phyloP scores from a whole-genome alignment of 2,113 vertebrate genomes.

The Setophaga petechia region DNA sequence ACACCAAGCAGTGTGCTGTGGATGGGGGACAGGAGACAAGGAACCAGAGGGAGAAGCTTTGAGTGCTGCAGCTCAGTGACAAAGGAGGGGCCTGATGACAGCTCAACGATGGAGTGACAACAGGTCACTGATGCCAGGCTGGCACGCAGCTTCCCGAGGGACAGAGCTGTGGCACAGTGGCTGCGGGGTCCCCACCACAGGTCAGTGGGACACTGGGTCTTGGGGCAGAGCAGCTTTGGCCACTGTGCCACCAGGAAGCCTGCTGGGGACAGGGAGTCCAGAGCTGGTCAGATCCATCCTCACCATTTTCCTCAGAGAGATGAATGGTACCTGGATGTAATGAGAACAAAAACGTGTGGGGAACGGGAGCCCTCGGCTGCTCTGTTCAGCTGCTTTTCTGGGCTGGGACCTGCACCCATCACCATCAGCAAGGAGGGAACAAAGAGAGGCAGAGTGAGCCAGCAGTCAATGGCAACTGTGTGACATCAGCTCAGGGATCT shows the following conservation, averaged over 20 bases:
- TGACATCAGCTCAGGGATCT: neutral
- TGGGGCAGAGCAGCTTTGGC: constrained; percentile 19
- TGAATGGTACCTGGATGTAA: neutral
- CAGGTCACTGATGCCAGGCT: neutral
- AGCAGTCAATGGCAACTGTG: neutral
- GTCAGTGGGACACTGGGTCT: neutral
- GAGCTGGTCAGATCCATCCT: neutral
- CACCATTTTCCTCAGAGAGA: neutral
- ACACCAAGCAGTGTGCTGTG: neutral
- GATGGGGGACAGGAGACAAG: constrained; percentile 32
- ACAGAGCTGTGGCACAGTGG: neutral
- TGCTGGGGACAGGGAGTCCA: neutral
- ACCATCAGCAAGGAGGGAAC: neutral
- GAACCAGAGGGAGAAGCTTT: neutral
- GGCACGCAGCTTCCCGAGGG: fast-evolving
- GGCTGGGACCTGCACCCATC: neutral
- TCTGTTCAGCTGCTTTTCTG: neutral
- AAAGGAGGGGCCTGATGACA: constrained; percentile 12
- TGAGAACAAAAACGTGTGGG: fast-evolving
- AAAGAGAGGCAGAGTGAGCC: neutral
- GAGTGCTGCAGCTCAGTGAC: neutral
- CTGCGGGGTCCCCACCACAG: neutral
- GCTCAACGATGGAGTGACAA: neutral
- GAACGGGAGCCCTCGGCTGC: neutral
- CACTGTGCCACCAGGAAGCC: neutral